Conservation (phyloP, 2,888 invertebrate species). For the Chaitophorus viminalis region DNA sequence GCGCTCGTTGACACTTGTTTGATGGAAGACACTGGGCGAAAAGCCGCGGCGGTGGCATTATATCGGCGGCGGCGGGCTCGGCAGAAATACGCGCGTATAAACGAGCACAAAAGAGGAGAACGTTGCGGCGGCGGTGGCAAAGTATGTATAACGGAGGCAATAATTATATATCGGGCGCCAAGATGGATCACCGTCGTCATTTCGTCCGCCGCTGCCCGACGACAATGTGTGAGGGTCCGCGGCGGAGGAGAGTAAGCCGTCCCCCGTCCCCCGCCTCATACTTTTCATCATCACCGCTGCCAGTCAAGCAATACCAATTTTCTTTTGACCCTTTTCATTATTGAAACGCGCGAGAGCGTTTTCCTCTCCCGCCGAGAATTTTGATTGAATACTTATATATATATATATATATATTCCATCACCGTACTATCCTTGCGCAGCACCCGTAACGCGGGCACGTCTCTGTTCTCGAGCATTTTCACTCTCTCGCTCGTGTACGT, state of each 20-base stretch:
- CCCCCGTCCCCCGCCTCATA: no score
- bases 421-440: background rate
- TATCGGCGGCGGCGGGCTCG: background rate
- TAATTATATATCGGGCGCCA: slow-evolving; percentile 56
- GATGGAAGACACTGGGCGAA: slow-evolving; percentile 54
- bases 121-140: background rate
- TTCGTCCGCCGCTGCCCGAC: background rate
- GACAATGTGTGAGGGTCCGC: slow-evolving; percentile 29
- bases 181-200: slow-evolving; percentile 54
- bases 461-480: background rate
- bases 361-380: slow-evolving; percentile 57
- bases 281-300: slow-evolving; percentile 14
- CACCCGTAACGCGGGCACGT: background rate
- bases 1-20: slow-evolving; percentile 55
- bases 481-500: background rate
- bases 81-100: slow-evolving; percentile 9
- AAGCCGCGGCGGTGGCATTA: slow-evolving; percentile 36
- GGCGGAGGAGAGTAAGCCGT: background rate
- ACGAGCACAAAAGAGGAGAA: slow-evolving; percentile 55
- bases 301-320: slow-evolving; percentile 49
- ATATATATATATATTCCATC: slow-evolving; percentile 19
- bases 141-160: slow-evolving; percentile 34
- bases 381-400: slow-evolving; percentile 62
- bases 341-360: slow-evolving; percentile 57
- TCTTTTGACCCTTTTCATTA: slow-evolving; percentile 62